Conservation (phyloP, 2,797 vertebrate species). For the Platalea minor region DNA sequence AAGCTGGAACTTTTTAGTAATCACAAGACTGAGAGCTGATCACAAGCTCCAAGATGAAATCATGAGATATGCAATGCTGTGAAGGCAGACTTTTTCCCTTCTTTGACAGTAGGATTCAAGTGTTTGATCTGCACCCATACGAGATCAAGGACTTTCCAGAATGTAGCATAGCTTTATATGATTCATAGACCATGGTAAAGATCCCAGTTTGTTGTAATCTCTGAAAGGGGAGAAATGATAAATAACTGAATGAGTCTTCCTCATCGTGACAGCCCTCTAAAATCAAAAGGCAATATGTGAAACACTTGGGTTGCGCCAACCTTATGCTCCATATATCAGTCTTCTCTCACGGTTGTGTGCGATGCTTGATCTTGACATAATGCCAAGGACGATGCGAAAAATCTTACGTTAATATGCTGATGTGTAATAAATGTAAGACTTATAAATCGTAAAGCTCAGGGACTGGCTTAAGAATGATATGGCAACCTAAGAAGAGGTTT, state of each 20-base stretch:
- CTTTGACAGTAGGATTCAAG: neutral
- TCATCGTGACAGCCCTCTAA: neutral
- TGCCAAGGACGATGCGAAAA: neutral
- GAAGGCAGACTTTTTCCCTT: neutral
- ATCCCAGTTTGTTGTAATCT: neutral
- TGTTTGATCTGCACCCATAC: neutral
- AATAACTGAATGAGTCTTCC: neutral
- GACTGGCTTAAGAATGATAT: neutral
- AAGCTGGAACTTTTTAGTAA: neutral
- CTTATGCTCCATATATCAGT: neutral
- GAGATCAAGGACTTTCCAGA: constrained; percentile 16
- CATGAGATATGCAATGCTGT: neutral
- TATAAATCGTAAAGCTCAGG: neutral
- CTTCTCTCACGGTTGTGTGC: neutral
- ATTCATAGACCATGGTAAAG: neutral
- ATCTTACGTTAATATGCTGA: neutral
- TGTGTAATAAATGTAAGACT: neutral
- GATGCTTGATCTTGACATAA: neutral
- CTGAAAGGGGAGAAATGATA: neutral
- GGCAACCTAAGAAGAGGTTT: neutral
- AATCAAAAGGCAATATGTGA: neutral
- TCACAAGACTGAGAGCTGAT: neutral
- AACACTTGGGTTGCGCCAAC: neutral
- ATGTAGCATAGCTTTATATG: neutral
- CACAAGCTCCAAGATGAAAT: neutral